Conservation (phyloP, 2,113 vertebrate species). For the Phalacrocorax carbo region DNA sequence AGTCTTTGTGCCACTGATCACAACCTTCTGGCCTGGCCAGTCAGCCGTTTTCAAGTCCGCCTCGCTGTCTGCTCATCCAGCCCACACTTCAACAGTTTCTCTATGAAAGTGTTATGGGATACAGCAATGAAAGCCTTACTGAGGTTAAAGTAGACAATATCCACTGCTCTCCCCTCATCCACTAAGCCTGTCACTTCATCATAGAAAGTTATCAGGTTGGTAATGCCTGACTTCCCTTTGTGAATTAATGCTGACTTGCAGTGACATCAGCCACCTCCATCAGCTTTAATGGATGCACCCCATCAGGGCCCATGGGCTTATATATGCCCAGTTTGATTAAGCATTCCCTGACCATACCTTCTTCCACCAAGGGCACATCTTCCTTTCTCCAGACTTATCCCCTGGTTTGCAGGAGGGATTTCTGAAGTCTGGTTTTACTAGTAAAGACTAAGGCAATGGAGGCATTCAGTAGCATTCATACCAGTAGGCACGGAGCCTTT, state of each 20-base stretch:
- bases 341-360: not conserved
- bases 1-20: not conserved
- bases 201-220: not conserved
- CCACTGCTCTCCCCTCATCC: not conserved
- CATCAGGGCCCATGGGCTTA: not conserved
- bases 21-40: not conserved
- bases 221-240: not conserved
- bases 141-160: not conserved
- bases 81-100: not conserved
- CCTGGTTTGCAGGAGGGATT: not conserved
- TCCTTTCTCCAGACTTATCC: not conserved
- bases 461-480: not conserved
- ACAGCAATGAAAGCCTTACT: not conserved
- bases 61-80: not conserved
- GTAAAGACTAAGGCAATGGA: not conserved
- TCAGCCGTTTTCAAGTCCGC: not conserved
- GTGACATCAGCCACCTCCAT: not conserved
- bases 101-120: not conserved
- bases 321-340: not conserved
- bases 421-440: not conserved
- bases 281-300: not conserved
- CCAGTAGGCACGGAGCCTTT: not conserved
- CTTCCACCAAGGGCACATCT: not conserved
- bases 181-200: not conserved
- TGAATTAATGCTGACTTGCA: not conserved